Evolutionary conservation across 2,888 invertebrate species (phyloP).

Genomic region (Nineta flava): DNA sequence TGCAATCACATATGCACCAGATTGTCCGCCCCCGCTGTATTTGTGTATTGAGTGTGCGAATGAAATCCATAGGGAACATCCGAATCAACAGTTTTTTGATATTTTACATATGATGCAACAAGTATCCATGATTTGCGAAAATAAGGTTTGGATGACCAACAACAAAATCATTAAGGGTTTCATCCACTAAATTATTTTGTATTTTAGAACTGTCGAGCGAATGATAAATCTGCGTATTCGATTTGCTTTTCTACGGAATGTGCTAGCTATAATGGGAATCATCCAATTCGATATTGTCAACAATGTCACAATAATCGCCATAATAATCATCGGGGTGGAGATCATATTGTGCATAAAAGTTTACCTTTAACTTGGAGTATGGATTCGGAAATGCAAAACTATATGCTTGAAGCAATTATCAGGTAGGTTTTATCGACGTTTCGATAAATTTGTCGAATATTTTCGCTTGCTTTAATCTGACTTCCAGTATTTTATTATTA

Average conservation of each 20-base stretch:
- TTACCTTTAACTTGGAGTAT: constrained; percentile 78
- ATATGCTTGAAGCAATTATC: constrained; percentile 87
- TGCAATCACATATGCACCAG: constrained; percentile 70
- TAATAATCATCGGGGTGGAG: constrained; percentile 70
- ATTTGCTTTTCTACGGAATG: constrained; percentile 97
- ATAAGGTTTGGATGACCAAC: constrained; percentile 48
- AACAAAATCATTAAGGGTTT: not conserved
- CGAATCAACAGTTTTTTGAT: constrained; percentile 71
- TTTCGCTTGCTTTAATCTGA: not conserved
- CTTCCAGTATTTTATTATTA: not conserved
- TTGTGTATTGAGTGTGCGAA: constrained; percentile 93
- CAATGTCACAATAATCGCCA: constrained; percentile 83
- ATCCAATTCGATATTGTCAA: constrained; percentile 85
- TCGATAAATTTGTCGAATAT: not conserved
- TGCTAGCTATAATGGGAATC: constrained; percentile 88
- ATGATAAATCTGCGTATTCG: constrained; percentile 81
- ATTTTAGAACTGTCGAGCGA: constrained; percentile 72
- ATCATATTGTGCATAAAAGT: constrained; percentile 81
- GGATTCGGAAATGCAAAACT: constrained; percentile 81
- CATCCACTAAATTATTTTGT: not conserved
- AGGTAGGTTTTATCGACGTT: constrained; percentile 40
- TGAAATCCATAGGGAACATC: constrained; percentile 76
- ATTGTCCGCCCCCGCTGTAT: constrained; percentile 86
- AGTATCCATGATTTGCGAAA: constrained; percentile 90
- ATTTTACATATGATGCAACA: constrained; percentile 87